phyloP scores from a whole-genome alignment of 2,888 invertebrate species.

The Plebejus anna region DNA sequence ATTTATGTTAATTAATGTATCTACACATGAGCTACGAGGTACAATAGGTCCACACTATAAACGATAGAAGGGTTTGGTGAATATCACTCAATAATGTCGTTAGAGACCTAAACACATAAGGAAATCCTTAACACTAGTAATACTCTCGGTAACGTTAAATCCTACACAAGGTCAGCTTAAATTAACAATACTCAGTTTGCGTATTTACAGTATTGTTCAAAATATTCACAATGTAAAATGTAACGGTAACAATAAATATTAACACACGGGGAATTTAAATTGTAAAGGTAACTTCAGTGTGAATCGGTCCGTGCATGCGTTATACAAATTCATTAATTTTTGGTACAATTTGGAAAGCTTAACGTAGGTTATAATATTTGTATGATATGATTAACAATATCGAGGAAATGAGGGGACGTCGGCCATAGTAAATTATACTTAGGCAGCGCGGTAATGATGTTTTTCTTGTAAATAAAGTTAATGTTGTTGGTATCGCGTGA shows the following conservation, averaged over 20 bases:
- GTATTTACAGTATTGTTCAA: slow-evolving; percentile 23
- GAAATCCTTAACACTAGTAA: slow-evolving; percentile 12
- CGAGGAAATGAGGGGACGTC: slow-evolving; percentile 19
- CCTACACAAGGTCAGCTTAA: slow-evolving; percentile 20
- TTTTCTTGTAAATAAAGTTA: slow-evolving; percentile 7
- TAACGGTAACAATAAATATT: slow-evolving; percentile 20
- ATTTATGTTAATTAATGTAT: slow-evolving; percentile 44
- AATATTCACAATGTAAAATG: slow-evolving; percentile 11
- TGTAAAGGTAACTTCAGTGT: slow-evolving; percentile 10
- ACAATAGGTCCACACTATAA: slow-evolving; percentile 43
- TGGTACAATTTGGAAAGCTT: slow-evolving; percentile 25
- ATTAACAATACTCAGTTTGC: slow-evolving; percentile 9
- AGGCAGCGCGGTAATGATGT: not conserved
- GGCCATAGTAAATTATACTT: slow-evolving; percentile 22
- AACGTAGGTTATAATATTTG: slow-evolving; percentile 15
- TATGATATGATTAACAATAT: slow-evolving; percentile 22
- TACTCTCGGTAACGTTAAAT: slow-evolving; percentile 13
- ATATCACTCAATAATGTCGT: slow-evolving; percentile 5
- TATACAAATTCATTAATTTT: slow-evolving; percentile 16
- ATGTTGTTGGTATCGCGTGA: slow-evolving; percentile 24
- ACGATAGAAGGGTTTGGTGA: not conserved
- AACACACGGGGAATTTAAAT: slow-evolving; percentile 23
- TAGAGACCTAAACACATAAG: slow-evolving; percentile 16
- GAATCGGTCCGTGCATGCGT: slow-evolving; percentile 6
- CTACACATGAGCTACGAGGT: slow-evolving; percentile 61